phyloP scores from a whole-genome alignment of 2,797 vertebrate species.

The Sibirionetta formosa region DNA sequence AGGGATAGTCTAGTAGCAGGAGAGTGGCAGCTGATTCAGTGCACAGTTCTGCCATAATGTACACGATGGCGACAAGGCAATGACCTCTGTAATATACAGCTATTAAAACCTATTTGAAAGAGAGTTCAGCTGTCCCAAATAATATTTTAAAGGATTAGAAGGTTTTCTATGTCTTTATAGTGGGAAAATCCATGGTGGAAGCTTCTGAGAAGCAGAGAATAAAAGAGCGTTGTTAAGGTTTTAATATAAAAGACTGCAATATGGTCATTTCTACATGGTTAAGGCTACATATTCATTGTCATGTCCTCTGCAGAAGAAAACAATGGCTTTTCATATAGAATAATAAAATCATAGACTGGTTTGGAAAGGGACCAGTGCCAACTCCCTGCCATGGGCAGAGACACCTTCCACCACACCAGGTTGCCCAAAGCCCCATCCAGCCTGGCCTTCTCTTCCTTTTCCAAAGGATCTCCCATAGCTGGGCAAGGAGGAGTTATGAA shows the following conservation, averaged over 20 bases:
- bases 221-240: neutral
- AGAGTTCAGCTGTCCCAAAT: neutral
- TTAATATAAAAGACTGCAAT: neutral
- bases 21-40: neutral
- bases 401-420: too few relatives aligned
- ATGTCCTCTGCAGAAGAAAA: neutral
- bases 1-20: neutral
- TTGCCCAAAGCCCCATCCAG: too few relatives aligned
- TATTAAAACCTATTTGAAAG: neutral
- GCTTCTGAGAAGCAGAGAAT: neutral
- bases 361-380: too few relatives aligned
- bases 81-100: neutral
- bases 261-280: accelerated
- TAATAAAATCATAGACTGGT: too few relatives aligned
- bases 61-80: neutral
- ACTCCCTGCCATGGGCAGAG: too few relatives aligned
- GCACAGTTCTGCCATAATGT: neutral
- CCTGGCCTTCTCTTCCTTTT: neutral
- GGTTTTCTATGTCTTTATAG: neutral
- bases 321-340: neutral
- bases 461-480: neutral
- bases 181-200: neutral
- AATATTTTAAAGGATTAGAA: neutral
- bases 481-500: neutral
- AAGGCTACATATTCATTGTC: neutral